Conservation (phyloP, 2,888 invertebrate genomes). For the Epirrhoe alternata region DNA sequence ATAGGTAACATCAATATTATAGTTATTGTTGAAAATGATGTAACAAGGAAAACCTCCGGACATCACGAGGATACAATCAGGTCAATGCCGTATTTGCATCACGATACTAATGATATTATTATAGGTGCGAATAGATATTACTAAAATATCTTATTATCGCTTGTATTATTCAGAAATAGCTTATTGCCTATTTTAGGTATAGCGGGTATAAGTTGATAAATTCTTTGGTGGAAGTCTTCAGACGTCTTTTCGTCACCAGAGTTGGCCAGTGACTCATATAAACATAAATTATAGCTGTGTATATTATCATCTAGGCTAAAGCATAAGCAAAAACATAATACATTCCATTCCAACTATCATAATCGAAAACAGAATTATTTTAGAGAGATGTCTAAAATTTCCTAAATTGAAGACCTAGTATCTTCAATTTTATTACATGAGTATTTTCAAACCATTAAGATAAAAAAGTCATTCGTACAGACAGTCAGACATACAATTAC, state of each 20-base stretch:
- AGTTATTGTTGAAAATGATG: conserved; percentile 55
- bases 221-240: too few species aligned
- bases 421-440: not conserved
- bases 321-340: too few species aligned
- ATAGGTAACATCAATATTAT: conserved; percentile 40
- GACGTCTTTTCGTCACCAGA: too few species aligned
- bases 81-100: conserved; percentile 51
- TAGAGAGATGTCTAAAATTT: not conserved
- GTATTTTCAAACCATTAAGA: not conserved
- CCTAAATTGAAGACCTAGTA: not conserved
- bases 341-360: too few species aligned
- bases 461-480: not conserved
- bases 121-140: conserved; percentile 22
- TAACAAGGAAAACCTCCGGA: conserved; percentile 58
- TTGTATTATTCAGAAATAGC: not conserved
- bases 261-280: too few species aligned
- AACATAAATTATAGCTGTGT: too few species aligned
- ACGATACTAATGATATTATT: conserved; percentile 33
- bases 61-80: conserved; percentile 44
- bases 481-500: not conserved
- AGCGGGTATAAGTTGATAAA: too few species aligned
- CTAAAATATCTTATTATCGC: conserved; percentile 14
- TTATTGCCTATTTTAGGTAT: not conserved
- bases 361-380: too few species aligned
- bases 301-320: too few species aligned